phyloP scores from a whole-genome alignment of 64 coral and sea anemone species.

The Cladopsammia gracilis region DNA sequence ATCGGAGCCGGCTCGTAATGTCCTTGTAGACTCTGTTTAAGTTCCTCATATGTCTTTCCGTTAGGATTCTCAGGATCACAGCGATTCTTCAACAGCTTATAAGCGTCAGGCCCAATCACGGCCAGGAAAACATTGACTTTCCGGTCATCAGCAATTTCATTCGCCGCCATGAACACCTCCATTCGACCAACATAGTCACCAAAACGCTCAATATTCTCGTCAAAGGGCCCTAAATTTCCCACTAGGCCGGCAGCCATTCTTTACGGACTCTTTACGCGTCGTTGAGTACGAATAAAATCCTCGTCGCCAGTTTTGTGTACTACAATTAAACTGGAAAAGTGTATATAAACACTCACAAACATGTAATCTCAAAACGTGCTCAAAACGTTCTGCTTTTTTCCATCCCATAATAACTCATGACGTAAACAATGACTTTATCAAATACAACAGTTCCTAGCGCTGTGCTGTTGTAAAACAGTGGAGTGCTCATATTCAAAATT shows the following conservation, averaged over 20 bases:
- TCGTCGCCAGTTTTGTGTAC: conserved; percentile 53
- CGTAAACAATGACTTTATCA: too few species aligned
- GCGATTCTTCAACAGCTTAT: conserved; percentile 58
- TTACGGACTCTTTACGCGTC: too few species aligned
- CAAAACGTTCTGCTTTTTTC: too few species aligned
- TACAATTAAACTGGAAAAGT: too few species aligned
- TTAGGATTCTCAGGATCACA: conserved; percentile 49
- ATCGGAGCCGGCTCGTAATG: conserved; percentile 56
- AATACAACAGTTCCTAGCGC: too few species aligned
- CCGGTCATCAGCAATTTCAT: conserved; percentile 21
- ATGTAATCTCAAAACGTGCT: too few species aligned
- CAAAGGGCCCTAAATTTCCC: conserved; percentile 36
- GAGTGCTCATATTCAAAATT: too few species aligned
- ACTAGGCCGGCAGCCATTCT: conserved; percentile 26
- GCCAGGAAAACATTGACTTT: conserved; percentile 51
- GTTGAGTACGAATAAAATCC: background rate
- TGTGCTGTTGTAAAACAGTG: too few species aligned
- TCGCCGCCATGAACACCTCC: conserved; percentile 34
- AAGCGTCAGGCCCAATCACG: conserved; percentile 53
- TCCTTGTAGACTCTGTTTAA: conserved; percentile 16
- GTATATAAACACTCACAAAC: too few species aligned
- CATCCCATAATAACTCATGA: too few species aligned
- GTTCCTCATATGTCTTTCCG: background rate
- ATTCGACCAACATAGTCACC: conserved; percentile 20
- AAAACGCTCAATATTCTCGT: conserved; percentile 45